These are phyloP conservation scores for Cinclus cinclus DNA, from an alignment of 2,113 vertebrate genomes.

Conservation along the genomic window DNA sequence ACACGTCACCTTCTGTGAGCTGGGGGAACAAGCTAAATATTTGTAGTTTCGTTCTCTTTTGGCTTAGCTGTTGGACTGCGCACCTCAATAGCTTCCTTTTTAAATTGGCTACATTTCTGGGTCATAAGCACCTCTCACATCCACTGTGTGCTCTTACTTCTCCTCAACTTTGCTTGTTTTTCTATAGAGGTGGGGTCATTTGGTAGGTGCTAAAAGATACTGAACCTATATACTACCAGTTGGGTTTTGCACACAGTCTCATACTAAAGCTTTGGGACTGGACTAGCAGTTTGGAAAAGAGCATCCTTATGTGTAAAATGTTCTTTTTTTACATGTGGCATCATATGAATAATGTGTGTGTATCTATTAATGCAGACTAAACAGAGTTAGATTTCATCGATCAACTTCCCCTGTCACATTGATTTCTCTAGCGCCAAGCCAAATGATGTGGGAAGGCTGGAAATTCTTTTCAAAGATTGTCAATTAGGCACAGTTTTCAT, in stretches of 20 bases:
- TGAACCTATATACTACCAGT: accelerated
- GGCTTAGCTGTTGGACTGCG: background rate
- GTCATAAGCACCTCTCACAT: background rate
- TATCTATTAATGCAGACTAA: background rate
- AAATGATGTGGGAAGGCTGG: conserved; percentile 58
- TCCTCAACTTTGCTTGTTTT: background rate
- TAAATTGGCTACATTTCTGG: background rate
- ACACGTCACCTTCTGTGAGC: background rate
- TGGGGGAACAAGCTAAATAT: background rate
- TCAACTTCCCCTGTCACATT: conserved; percentile 36
- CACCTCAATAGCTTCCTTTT: background rate
- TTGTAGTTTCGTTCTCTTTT: background rate
- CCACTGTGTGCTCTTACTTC: background rate
- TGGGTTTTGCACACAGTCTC: background rate
- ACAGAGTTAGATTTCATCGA: conserved; percentile 19
- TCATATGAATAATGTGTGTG: background rate
- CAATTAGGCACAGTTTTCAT: conserved; percentile 68
- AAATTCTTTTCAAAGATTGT: conserved; percentile 61
- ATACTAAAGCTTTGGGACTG: background rate
- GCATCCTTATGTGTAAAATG: background rate
- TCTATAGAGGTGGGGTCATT: background rate
- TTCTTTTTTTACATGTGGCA: background rate
- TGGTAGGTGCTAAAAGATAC: background rate
- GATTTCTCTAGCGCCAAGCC: conserved; percentile 48
- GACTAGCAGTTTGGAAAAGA: background rate